Evolutionary conservation across 2,888 invertebrate genomes (phyloP), one percentile per base, ranked within the genome.

Genomic region (Digitonthophagus gazella): DNA sequence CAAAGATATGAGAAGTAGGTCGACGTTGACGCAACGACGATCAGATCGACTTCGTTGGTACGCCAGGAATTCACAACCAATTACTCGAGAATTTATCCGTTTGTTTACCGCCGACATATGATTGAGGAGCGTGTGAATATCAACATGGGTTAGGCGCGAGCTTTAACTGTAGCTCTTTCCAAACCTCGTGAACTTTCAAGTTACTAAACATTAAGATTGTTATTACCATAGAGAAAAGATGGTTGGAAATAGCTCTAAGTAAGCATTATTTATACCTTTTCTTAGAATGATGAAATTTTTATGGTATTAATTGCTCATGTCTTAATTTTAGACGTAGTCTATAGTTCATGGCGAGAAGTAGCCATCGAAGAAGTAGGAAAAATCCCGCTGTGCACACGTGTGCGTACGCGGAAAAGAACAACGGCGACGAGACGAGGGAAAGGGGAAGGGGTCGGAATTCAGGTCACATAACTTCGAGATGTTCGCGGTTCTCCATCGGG

Each of bases 391-490:
- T 2, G 28, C 28, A 44, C 28, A 44, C 28, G 28, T 44, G 28
- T 44, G 28, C 28, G 28, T 11, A 44, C 28, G 28, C 61, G 61
- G 16, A 57, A 18, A 20, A n/a, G 61, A 19, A n/a, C 19, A 61
- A 18, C 19, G 61, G 18, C 18, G 18, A 61, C 61, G 61, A 61
- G 19, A 61, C 14, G 61, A 18, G 8, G 20, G 57, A 57, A 14
- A 57, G 57, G 57, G 18, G 18, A 61, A 61, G 61, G 18, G 80
- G 79, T 75, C 78, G 80, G 79, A 78, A 80, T 80, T 80, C 78
- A 79, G 80, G 80, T 79, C 80, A 77, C 75, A 74, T 72, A 73
- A 72, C 72, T 71, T 69, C 71, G 72, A 16, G 61, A 61, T 61
- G 61, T 20, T 61, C 61, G 61, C 20, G 61, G 61, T 19, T 61